Evolutionary conservation across 2,888 invertebrate species (phyloP).

Genomic region (Ichneumon xanthorius): DNA sequence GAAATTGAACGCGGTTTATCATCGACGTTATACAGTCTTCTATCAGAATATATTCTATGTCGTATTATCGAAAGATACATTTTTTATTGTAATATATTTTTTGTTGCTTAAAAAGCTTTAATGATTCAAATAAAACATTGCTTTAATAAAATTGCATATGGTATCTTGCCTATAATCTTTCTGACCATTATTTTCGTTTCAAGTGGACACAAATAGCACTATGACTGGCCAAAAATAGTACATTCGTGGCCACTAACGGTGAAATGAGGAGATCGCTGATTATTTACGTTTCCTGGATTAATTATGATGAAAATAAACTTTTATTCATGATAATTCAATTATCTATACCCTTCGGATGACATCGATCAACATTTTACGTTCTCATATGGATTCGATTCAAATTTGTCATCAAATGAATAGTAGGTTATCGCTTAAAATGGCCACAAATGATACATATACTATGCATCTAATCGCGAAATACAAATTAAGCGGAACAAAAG

Average conservation of each 20-base stretch:
- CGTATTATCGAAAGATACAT: not conserved
- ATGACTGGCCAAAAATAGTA: slow-evolving; percentile 1
- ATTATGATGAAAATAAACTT: no score
- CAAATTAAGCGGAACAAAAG: no score
- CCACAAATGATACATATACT: no score
- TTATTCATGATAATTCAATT: no score
- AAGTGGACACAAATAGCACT: slow-evolving; percentile 32
- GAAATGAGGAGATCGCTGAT: not conserved
- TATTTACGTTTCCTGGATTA: no score
- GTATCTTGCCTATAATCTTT: not conserved
- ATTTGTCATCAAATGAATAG: no score
- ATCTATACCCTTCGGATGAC: no score
- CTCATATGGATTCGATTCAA: no score
- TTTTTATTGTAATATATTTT: not conserved
- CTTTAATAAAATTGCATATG: not conserved
- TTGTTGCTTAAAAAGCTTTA: not conserved
- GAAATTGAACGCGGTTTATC: slow-evolving; percentile 16
- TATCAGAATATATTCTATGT: not conserved
- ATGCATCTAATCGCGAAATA: no score
- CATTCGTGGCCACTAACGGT: not conserved
- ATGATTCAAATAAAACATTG: slow-evolving; percentile 5
- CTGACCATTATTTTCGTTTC: slow-evolving; percentile 25
- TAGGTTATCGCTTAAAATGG: no score
- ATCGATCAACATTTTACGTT: no score
- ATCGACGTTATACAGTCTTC: not conserved